Base-by-base conservation (phyloP, 2,888 invertebrate species). In the Poecilus cupreus region DNA sequence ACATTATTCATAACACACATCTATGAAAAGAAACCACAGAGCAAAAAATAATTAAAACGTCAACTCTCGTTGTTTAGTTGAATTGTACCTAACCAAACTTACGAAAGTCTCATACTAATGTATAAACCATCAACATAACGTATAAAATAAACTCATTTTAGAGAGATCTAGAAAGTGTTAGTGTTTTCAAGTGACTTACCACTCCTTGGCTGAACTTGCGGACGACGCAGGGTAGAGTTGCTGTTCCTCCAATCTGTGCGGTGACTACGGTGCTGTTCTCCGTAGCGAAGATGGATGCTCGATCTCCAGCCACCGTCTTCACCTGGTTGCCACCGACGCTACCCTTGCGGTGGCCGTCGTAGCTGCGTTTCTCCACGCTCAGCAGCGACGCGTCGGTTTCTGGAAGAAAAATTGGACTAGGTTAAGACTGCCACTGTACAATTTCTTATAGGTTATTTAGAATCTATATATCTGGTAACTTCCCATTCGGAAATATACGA, bases 191-290 rank as follows among this genome's bases (percentile, higher is more conserved):
- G 57, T 11, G 8, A 89, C 90, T 90, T 86, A 91, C 91, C 86
- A 90, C 90, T 75, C 90, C 91, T 79, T 89, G 90, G 83, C 89
- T 90, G 84, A 90, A 90, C 86, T 90, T 90, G 82, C 89, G 86
- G 75, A 91, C 90, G 83, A 90, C 89, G 84, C 91, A 91, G 0
- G 91, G 91, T 77, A 91, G 85, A 64, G 90, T 89, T 24, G 91
- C 91, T 80, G 91, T 91, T 82, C 90, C 90, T 70, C 90, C 90
- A 80, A 89, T 89, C 87, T 91, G 91, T 46, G 91, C 91, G 54
- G 90, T 89, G 68, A 91, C 88, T 72, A 89, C 88, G 6, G 91
- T 91, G 82, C 89, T 89, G 84, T 91, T 91, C 84, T 90, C 90
- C 18, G 91, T 91, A 78, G 90, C 88, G 85, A 91, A 91, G 82